phyloP scores from a whole-genome alignment of 2,797 vertebrate species.

The Mareca penelope region DNA sequence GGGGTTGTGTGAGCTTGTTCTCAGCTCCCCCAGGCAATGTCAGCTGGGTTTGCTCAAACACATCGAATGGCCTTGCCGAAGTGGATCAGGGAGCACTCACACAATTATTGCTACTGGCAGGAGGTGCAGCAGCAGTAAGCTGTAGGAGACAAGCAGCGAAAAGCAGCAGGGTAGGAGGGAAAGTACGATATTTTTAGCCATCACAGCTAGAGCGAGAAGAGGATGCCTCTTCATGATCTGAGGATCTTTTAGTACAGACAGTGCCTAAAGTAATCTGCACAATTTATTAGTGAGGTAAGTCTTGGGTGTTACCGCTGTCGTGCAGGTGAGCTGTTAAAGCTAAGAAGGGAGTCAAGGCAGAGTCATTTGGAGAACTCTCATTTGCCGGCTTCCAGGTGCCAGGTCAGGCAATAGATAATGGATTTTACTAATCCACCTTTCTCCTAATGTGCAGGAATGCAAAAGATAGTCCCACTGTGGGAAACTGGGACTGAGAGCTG shows the following conservation, averaged over 20 bases:
- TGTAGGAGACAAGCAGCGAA: constrained; percentile 1
- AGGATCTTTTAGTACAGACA: constrained; percentile 22
- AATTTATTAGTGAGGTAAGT: neutral
- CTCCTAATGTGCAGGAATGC: neutral
- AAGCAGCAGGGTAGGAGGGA: constrained; percentile 25
- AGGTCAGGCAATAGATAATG: neutral
- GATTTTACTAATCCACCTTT: neutral
- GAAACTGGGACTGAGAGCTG: neutral
- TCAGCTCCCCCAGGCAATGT: neutral
- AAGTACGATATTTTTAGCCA: constrained; percentile 32
- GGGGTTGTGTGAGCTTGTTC: neutral
- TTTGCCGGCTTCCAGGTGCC: neutral
- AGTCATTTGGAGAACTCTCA: constrained; percentile 23
- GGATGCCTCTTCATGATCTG: neutral
- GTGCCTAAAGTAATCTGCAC: neutral
- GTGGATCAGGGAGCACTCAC: neutral
- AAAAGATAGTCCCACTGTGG: neutral
- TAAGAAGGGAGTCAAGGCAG: neutral
- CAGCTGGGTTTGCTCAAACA: neutral
- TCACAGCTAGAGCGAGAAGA: constrained; percentile 2
- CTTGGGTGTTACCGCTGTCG: neutral
- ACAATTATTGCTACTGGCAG: neutral
- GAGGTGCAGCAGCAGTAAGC: neutral
- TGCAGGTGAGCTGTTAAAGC: constrained; percentile 8
- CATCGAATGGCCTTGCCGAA: neutral